Evolutionary conservation across 2,797 vertebrate genomes (phyloP).

Genomic region (Onychomys leucogaster): DNA sequence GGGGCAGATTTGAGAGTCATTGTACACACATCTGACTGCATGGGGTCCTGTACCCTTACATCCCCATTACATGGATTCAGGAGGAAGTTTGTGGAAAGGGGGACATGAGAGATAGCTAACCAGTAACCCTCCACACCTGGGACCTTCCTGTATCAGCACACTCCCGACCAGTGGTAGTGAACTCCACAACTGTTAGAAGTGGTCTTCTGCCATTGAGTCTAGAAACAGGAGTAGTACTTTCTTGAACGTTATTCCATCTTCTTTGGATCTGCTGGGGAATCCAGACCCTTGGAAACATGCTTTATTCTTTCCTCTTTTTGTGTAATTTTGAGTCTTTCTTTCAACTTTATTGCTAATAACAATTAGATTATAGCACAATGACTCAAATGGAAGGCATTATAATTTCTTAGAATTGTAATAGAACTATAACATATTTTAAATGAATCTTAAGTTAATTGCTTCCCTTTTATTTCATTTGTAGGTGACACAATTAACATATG

Average conservation of each 20-base stretch:
- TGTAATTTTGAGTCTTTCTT: conserved; percentile 15
- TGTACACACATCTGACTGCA: neutral
- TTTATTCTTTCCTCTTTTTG: neutral
- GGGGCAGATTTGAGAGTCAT: neutral
- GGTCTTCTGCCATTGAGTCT: neutral
- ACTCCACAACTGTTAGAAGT: neutral
- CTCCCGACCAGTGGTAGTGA: neutral
- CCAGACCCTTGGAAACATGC: neutral
- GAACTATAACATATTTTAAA: conserved; percentile 56
- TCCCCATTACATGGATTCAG: neutral
- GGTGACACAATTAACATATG: conserved; percentile 47
- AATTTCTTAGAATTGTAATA: conserved; percentile 38
- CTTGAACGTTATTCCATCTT: neutral
- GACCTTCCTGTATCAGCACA: neutral
- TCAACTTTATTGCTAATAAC: conserved; percentile 28
- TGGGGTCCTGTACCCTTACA: neutral
- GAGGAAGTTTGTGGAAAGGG: neutral
- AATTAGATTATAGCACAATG: conserved; percentile 55
- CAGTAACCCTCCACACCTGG: neutral
- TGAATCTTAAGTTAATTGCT: conserved; percentile 53
- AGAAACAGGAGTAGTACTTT: neutral
- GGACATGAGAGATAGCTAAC: neutral
- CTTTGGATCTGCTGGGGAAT: conserved; percentile 2
- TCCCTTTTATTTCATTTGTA: conserved; percentile 57
- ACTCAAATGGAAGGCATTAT: conserved; percentile 26